Evolutionary conservation across 2,888 invertebrate species (phyloP).

Genomic region (Amphipyra berbera): DNA sequence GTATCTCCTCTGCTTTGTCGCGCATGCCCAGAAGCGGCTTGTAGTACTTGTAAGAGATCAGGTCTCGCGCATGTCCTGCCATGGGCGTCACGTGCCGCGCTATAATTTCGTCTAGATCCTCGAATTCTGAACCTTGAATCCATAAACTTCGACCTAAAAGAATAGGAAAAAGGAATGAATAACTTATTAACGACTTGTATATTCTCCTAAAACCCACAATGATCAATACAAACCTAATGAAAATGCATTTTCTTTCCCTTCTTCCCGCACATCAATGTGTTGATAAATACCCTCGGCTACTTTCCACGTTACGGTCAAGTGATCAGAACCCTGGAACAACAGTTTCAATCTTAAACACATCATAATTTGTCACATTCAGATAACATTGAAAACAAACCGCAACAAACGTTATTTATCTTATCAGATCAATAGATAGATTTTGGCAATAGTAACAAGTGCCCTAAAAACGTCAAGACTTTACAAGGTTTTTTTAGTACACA

Average conservation of each 20-base stretch:
- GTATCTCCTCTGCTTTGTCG: slow-evolving; percentile 96
- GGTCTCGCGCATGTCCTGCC: slow-evolving; percentile 97
- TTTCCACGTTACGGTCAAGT: slow-evolving; percentile 99
- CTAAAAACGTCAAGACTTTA: too few species aligned
- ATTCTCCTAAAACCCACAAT: not conserved
- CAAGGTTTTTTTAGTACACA: too few species aligned
- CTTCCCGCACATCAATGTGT: slow-evolving; percentile 98
- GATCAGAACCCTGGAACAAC: slow-evolving; percentile 93
- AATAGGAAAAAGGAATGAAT: slow-evolving; percentile 1
- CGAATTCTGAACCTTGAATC: slow-evolving; percentile 98
- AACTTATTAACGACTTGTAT: not conserved
- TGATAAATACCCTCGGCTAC: slow-evolving; percentile 98
- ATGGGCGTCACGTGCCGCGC: slow-evolving; percentile 99
- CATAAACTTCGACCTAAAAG: slow-evolving; percentile 91
- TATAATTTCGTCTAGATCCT: slow-evolving; percentile 99
- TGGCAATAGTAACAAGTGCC: too few species aligned
- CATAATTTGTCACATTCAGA: not conserved
- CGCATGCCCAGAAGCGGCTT: slow-evolving; percentile 94
- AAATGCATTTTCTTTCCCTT: slow-evolving; percentile 98
- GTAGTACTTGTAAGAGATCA: slow-evolving; percentile 97
- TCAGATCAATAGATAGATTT: too few species aligned
- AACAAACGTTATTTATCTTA: too few species aligned
- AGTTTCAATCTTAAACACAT: not conserved
- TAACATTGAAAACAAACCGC: too few species aligned
- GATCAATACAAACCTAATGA: slow-evolving; percentile 93